phyloP scores from a whole-genome alignment of 1,140 invertebrate species.

The Ostrea edulis region DNA sequence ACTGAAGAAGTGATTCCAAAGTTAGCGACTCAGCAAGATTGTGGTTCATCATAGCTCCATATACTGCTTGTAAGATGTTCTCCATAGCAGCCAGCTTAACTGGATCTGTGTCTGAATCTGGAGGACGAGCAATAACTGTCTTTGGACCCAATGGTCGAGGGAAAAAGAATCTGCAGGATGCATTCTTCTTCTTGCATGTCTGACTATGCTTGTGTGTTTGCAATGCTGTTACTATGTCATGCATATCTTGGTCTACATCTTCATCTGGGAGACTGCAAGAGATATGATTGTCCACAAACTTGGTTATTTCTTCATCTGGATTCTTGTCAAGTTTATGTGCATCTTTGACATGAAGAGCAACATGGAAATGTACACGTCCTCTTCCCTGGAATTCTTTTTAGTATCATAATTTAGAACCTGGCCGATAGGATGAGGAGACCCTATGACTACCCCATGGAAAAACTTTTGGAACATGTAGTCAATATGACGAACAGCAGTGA shows the following conservation, averaged over 20 bases:
- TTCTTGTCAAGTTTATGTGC: conserved; percentile 35
- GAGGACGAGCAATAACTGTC: not conserved
- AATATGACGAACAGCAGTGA: conserved; percentile 31
- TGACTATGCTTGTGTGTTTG: conserved; percentile 15
- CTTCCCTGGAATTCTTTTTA: not conserved
- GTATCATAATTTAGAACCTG: conserved; percentile 2
- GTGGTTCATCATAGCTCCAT: not conserved
- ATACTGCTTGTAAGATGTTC: conserved; percentile 32
- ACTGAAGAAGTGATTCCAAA: conserved; percentile 17
- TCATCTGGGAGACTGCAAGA: not conserved
- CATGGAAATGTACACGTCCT: conserved; percentile 25
- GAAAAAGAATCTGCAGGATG: conserved; percentile 35
- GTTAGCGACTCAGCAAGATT: not conserved
- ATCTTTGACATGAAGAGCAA: not conserved
- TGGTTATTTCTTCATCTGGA: not conserved
- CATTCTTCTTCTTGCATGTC: conserved; percentile 36
- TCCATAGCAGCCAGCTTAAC: not conserved
- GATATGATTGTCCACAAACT: conserved; percentile 33
- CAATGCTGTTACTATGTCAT: not conserved
- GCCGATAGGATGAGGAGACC: not conserved
- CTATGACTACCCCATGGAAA: not conserved
- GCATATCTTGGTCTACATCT: not conserved
- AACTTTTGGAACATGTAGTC: conserved; percentile 18
- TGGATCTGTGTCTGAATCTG: conserved; percentile 4
- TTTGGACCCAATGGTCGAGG: conserved; percentile 13